A percentile compares a stretch with the other conserved stretches of the same genome.
These are phyloP conservation scores for Hirtodrosophila cameraria DNA, from an alignment of 2,888 invertebrate species.

Conservation along the genomic window DNA sequence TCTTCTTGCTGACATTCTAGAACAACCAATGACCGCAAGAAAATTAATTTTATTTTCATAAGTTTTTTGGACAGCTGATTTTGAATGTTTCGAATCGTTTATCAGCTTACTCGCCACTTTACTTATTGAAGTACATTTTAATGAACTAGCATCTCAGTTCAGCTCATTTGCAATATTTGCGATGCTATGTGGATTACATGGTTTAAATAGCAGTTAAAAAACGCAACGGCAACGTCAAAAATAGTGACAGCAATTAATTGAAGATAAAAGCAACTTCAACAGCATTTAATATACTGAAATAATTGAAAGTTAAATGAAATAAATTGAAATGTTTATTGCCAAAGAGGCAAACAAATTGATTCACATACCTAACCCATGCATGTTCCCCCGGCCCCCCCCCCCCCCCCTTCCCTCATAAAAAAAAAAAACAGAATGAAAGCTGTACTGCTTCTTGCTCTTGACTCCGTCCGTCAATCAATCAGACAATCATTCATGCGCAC, in stretches of 20 bases:
- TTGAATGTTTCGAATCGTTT: too few species aligned
- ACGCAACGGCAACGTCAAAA: too few species aligned
- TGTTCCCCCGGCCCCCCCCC: too few species aligned
- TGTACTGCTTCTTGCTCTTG: conserved; percentile 5
- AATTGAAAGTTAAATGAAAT: conserved; percentile 18
- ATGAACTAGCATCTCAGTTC: conserved; percentile 15
- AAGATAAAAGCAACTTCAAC: background rate
- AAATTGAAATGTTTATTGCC: conserved; percentile 31
- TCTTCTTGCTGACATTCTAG: too few species aligned
- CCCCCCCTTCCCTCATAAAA: too few species aligned
- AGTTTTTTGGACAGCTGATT: too few species aligned
- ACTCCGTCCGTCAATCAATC: conserved; percentile 56
- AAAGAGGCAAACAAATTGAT: conserved; percentile 2
- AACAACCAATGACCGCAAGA: too few species aligned
- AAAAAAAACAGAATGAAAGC: too few species aligned
- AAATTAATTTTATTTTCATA: too few species aligned
- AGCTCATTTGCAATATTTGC: conserved; percentile 27
- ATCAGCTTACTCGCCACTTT: too few species aligned
- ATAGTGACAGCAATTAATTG: background rate
- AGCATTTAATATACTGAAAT: background rate
- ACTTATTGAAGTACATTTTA: background rate
- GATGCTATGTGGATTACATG: background rate
- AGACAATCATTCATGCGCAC: conserved; percentile 61
- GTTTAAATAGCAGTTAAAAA: background rate
- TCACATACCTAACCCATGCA: conserved; percentile 1